Conservation (phyloP, 2,797 vertebrate genomes). For the Aphelocoma californica region DNA sequence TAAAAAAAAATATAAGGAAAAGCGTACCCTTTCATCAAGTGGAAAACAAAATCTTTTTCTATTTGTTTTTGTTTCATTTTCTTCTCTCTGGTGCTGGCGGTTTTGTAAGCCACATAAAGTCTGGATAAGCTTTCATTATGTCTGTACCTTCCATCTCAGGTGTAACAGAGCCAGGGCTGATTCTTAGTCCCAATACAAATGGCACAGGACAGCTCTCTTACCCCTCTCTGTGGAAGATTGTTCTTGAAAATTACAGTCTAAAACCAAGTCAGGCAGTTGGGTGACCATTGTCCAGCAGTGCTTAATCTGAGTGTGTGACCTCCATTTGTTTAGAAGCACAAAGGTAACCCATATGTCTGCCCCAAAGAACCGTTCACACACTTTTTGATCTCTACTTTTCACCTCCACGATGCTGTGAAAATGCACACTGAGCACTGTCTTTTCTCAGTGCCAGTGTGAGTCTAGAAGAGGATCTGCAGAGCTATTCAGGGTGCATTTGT, state of each 20-base stretch:
- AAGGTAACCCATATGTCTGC: not conserved
- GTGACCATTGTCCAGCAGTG: not conserved
- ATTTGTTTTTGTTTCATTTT: not conserved
- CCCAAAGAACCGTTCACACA: not conserved
- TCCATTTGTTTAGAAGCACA: not conserved
- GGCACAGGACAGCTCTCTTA: not conserved
- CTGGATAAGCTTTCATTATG: not conserved
- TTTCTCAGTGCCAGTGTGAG: not conserved
- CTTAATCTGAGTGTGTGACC: not conserved
- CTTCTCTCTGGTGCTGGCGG: not conserved
- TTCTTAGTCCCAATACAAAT: not conserved
- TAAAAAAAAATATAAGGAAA: accelerated
- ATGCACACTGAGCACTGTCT: not conserved
- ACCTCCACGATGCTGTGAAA: not conserved
- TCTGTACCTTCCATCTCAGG: not conserved
- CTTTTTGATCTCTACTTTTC: not conserved
- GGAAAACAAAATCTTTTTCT: not conserved
- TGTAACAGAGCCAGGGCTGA: not conserved
- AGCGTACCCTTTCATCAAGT: not conserved
- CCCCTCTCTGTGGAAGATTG: not conserved
- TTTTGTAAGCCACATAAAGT: not conserved
- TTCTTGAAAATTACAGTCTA: not conserved
- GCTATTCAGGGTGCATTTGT: not conserved
- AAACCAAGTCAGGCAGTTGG: not conserved
- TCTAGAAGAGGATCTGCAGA: not conserved